phyloP scores from a whole-genome alignment of 2,888 invertebrate species.

The Polyploca ridens region DNA sequence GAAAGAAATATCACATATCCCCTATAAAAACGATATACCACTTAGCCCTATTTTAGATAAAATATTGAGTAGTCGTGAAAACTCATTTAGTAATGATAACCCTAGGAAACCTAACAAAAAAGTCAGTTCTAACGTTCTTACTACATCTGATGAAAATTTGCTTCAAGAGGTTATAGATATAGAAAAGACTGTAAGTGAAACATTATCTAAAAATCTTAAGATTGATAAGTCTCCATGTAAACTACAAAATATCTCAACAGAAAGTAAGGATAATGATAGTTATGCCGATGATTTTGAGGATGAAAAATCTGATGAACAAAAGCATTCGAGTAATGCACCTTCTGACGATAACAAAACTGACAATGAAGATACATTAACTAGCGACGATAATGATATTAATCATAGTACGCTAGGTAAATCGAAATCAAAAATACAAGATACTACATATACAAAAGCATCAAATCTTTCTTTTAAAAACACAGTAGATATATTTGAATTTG shows the following conservation, averaged over 20 bases:
- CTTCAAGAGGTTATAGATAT: constrained; percentile 74
- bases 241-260: constrained; percentile 33
- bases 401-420: constrained; percentile 18
- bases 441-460: constrained; percentile 55
- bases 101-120: constrained; percentile 43
- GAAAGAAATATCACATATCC: constrained; percentile 65
- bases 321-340: constrained; percentile 27
- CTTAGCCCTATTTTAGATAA: constrained; percentile 71
- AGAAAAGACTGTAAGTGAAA: constrained; percentile 64
- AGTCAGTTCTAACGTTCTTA: constrained; percentile 55
- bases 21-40: constrained; percentile 61
- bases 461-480: constrained; percentile 71
- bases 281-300: constrained; percentile 80
- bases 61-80: constrained; percentile 69
- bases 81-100: constrained; percentile 59
- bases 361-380: constrained; percentile 21
- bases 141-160: constrained; percentile 77
- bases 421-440: constrained; percentile 43
- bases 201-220: constrained; percentile 52
- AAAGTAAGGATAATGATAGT: constrained; percentile 54
- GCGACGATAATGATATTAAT: constrained; percentile 23
- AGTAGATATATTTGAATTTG: constrained; percentile 74
- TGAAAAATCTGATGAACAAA: constrained; percentile 61
- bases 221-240: constrained; percentile 29
- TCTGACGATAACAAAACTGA: constrained; percentile 26